Evolutionary conservation across 92 coral and sea anemone genomes (phyloP), one percentile per base, ranked within the genome.

Genomic region (Isaurus tuberculatus): DNA sequence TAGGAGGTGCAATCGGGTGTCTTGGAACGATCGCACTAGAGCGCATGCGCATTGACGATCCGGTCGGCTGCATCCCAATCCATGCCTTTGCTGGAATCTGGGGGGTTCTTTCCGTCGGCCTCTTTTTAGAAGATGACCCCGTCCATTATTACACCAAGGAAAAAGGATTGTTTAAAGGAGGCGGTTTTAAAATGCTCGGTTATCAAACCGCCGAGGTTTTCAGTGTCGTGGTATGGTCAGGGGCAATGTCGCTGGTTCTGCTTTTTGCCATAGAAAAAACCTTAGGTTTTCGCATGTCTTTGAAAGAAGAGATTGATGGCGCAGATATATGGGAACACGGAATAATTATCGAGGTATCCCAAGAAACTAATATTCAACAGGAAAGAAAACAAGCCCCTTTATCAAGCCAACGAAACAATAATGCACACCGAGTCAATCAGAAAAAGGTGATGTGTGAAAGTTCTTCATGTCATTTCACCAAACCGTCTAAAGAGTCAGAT

Each of bases 301-400:
- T 93, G 63, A 85, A 86, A 28, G 88, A 88, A 79, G 98, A 94
- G 85, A 81, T 94, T 63, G 88, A 88, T 65, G 98, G 96, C 42
- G 95, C 98, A 17, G 98, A 94, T 67, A 81, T 65, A 27, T 88
- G 91, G 80, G 94, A 90, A 34, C 98, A 94, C 66, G 95, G 96
- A 25, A 88, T n/a, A n/a, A n/a, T n/a, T n/a, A n/a, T n/a, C n/a
- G n/a, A n/a, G n/a, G n/a, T n/a, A n/a, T n/a, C n/a, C n/a, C n/a
- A n/a, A n/a, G n/a, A n/a, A n/a, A n/a, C n/a, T n/a, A n/a, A n/a
- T n/a, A n/a, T n/a, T n/a, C n/a, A n/a, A n/a, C n/a, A n/a, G n/a
- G n/a, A n/a, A n/a, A n/a, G n/a, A n/a, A n/a, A n/a, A n/a, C n/a
- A n/a, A n/a, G n/a, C n/a, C n/a, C n/a, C n/a, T n/a, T n/a, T n/a